phyloP scores from a whole-genome alignment of 2,888 invertebrate genomes.

The Nycteola revayana region DNA sequence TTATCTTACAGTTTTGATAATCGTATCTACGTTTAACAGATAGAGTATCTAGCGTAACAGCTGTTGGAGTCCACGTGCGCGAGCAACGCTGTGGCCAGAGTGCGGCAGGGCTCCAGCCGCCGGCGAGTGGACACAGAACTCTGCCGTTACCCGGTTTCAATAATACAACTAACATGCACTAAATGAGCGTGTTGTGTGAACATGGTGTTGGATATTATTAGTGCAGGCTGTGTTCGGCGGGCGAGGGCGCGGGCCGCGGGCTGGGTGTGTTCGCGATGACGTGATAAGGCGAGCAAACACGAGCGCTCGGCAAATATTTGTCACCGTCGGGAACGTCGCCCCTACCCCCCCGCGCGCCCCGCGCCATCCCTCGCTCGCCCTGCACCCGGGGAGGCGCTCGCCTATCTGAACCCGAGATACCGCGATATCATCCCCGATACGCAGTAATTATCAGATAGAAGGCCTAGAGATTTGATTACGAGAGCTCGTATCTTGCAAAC shows the following conservation, averaged over 20 bases:
- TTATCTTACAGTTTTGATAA: conserved; percentile 74
- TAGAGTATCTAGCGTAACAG: conserved; percentile 62
- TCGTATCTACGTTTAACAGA: conserved; percentile 62
- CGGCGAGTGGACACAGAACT: not conserved
- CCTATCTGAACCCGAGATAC: conserved; percentile 59
- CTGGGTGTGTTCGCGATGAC: conserved; percentile 54
- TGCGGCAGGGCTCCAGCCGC: not conserved
- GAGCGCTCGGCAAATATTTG: conserved; percentile 63
- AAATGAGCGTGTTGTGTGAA: not conserved
- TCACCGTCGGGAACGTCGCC: conserved; percentile 42
- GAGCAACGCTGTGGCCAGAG: conserved; percentile 12
- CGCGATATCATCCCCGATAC: conserved; percentile 71
- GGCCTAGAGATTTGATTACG: conserved; percentile 71
- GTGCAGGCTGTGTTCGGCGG: conserved; percentile 13
- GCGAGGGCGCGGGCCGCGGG: conserved; percentile 22
- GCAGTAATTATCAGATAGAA: conserved; percentile 75
- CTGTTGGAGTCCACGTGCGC: conserved; percentile 32
- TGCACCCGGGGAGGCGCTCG: conserved; percentile 19
- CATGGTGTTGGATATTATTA: no score
- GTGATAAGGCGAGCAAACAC: conserved; percentile 65
- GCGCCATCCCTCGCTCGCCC: conserved; percentile 11
- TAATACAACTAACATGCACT: not conserved
- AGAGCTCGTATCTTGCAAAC: conserved; percentile 57
- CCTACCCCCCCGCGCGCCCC: conserved; percentile 15
- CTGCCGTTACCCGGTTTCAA: not conserved